Conservation (phyloP, 1,140 invertebrate genomes). For the Cyrtorhinus lividipennis region DNA sequence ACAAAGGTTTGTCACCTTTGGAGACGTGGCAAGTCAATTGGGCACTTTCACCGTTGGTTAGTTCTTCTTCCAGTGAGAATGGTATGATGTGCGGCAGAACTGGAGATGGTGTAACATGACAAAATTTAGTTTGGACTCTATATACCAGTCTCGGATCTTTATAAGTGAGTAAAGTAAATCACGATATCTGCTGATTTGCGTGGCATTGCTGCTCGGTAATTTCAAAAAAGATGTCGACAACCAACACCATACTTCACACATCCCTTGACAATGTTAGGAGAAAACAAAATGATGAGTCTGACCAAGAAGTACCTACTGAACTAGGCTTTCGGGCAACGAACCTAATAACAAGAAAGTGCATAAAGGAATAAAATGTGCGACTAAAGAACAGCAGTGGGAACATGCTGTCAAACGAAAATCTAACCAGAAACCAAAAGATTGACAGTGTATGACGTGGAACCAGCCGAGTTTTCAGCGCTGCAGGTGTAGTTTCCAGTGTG, state of each 20-base stretch:
- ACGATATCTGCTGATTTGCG: neutral
- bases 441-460: constrained; percentile 49
- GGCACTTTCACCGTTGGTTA: constrained; percentile 35
- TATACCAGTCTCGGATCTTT: too few relatives aligned
- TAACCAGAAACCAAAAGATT: constrained; percentile 48
- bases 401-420: constrained; percentile 15
- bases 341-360: neutral
- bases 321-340: too few relatives aligned
- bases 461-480: constrained; percentile 57
- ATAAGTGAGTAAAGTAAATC: constrained; percentile 18
- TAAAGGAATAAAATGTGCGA: neutral
- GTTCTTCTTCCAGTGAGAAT: constrained; percentile 43
- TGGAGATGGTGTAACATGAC: constrained; percentile 27
- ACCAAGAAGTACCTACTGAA: neutral
- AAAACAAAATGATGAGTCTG: neutral
- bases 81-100: constrained; percentile 45
- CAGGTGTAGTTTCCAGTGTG: constrained; percentile 61
- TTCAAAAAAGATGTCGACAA: too few relatives aligned
- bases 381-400: neutral
- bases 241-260: too few relatives aligned
- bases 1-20: constrained; percentile 67
- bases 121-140: constrained; percentile 4
- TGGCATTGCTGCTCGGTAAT: too few relatives aligned
- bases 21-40: constrained; percentile 29
- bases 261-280: too few relatives aligned